Evolutionary conservation across 2,888 invertebrate genomes (phyloP), one percentile per base, ranked within the genome.

Genomic region (Bhutanitis thaidina): DNA sequence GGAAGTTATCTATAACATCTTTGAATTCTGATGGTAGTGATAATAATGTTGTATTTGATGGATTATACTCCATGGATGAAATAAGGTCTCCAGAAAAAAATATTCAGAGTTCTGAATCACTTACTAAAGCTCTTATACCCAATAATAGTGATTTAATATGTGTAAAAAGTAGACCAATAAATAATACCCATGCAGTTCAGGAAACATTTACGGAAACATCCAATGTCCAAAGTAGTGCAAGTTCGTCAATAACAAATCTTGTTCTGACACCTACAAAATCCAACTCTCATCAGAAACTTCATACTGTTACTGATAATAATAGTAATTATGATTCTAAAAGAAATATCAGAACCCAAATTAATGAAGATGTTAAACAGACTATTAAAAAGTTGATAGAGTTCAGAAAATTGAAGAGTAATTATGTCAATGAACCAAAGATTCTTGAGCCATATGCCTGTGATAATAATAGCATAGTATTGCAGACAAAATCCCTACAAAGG

Each of bases 51-150:
- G 44, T 78, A 12, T 74, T 74, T 43, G 87, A 85, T 49, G 80
- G 80, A 14, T 55, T 78, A 10, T 83, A 71, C 52, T 74, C 76
- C 16, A 81, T 83, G 75, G 83, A 81, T n/a, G 80, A 81, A 32
- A 55, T 75, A 1, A 79, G 71, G 38, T 74, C 77, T 1, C 75
- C 77, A 1, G 74, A 75, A 49, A 72, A 59, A 37, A 38, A 40
- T 14, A 7, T 57, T 37, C 37, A 27, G 13, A 38, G 10, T 52
- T 15, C 12, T 27, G 43, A 52, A 38, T 9, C 15, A 27, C 47
- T 49, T 3, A 53, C 56, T 15, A 52, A 36, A 30, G 36, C 15
- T 9, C 39, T 45, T n/a, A 53, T 49, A 36, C 12, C 36, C 16
- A 48, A 38, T 20, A 36, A 27, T 12, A 30, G 30, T 39, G n/a